These are phyloP conservation scores for Mesorhabditis spiculigera DNA, from an alignment of 2,888 invertebrate species.

Conservation along the genomic window DNA sequence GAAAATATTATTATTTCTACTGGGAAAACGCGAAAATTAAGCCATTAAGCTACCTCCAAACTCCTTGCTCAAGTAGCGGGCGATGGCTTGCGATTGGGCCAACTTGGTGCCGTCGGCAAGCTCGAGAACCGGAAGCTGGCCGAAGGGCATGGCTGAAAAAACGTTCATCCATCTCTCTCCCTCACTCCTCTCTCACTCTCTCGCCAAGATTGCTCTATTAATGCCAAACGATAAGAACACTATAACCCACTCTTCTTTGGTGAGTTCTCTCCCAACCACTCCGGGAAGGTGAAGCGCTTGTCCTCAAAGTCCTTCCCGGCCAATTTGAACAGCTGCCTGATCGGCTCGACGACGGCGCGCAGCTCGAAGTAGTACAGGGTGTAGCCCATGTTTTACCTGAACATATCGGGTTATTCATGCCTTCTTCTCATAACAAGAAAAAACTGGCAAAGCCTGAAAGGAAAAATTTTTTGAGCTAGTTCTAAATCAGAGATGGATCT, in stretches of 20 bases:
- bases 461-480: too few relatives aligned
- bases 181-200: too few relatives aligned
- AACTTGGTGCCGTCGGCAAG: background rate
- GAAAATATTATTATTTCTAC: background rate
- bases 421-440: too few relatives aligned
- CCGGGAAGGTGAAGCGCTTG: background rate
- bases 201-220: background rate
- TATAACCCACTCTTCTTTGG: background rate
- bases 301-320: slow-evolving; percentile 5
- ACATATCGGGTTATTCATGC: background rate
- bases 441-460: too few relatives aligned
- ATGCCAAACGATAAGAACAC: background rate
- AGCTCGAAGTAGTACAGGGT: background rate
- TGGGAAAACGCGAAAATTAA: too few relatives aligned
- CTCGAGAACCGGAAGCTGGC: slow-evolving; percentile 3
- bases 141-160: background rate
- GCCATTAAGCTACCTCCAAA: background rate
- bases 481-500: too few relatives aligned
- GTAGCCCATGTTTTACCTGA: background rate
- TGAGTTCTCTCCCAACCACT: background rate
- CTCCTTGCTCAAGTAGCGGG: slow-evolving; percentile 3
- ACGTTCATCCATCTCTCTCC: too few relatives aligned
- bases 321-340: background rate
- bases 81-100: background rate
- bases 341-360: background rate